These are phyloP conservation scores for Hapalemur alaotrensis DNA, from an alignment of 2,797 vertebrate genomes.

Conservation along the genomic window DNA sequence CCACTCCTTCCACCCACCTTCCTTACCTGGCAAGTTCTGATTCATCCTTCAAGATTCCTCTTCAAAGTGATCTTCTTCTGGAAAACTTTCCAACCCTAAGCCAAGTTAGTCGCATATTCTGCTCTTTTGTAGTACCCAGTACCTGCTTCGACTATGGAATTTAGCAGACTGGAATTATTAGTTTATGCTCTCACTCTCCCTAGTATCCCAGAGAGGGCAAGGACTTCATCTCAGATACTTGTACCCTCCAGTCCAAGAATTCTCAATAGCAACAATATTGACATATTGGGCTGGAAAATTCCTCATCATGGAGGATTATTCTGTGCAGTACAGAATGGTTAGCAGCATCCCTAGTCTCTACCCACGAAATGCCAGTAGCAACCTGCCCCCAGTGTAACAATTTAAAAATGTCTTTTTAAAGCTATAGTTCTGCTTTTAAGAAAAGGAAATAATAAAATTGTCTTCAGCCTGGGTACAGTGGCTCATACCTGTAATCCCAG, in stretches of 20 bases:
- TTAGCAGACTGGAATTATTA: no score
- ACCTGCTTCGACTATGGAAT: neutral
- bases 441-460: no score
- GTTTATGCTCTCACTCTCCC: neutral
- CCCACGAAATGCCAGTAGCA: no score
- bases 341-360: neutral
- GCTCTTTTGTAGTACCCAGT: no score
- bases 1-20: neutral
- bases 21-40: neutral
- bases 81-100: neutral
- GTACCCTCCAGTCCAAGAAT: neutral
- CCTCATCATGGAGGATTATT: neutral
- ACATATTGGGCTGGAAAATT: neutral
- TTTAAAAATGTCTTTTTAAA: neutral
- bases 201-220: neutral
- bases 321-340: neutral
- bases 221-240: neutral
- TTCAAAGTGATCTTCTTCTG: neutral
- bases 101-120: neutral
- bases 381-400: neutral
- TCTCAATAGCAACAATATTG: neutral
- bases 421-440: no score
- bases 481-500: no score
- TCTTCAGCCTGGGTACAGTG: no score
- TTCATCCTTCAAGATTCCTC: neutral